Evolutionary conservation across 2,888 invertebrate genomes (phyloP).

Genomic region (Rhamnusium bicolor): DNA sequence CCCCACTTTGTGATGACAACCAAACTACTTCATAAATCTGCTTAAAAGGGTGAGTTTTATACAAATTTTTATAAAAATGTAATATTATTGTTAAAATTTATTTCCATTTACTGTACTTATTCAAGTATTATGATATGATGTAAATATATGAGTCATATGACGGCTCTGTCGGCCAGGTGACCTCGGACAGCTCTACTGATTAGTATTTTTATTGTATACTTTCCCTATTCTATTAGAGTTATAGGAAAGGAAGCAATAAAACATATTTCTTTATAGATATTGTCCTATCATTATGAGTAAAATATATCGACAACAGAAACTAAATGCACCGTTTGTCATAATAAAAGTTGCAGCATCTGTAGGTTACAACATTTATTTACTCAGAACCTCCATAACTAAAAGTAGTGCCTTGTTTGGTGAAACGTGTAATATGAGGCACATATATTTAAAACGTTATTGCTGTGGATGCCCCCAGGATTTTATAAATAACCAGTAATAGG

Average conservation of each 20-base stretch:
- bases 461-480: not conserved
- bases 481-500: not conserved
- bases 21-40: too few relatives aligned
- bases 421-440: not conserved
- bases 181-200: too few relatives aligned
- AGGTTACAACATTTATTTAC: not conserved
- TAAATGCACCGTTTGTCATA: not conserved
- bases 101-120: too few relatives aligned
- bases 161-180: too few relatives aligned
- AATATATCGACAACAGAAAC: not conserved
- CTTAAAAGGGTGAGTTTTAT: too few relatives aligned
- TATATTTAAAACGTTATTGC: not conserved
- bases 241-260: not conserved
- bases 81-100: too few relatives aligned
- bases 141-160: too few relatives aligned
- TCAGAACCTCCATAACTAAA: not conserved
- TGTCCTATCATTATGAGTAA: not conserved
- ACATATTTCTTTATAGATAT: not conserved
- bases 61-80: too few relatives aligned
- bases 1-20: too few relatives aligned
- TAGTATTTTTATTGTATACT: too few relatives aligned
- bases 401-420: not conserved
- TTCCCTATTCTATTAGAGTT: not conserved
- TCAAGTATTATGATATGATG: too few relatives aligned
- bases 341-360: not conserved